Evolutionary conservation across 2,888 invertebrate species (phyloP).

Genomic region (Linnaemya vulpina): DNA sequence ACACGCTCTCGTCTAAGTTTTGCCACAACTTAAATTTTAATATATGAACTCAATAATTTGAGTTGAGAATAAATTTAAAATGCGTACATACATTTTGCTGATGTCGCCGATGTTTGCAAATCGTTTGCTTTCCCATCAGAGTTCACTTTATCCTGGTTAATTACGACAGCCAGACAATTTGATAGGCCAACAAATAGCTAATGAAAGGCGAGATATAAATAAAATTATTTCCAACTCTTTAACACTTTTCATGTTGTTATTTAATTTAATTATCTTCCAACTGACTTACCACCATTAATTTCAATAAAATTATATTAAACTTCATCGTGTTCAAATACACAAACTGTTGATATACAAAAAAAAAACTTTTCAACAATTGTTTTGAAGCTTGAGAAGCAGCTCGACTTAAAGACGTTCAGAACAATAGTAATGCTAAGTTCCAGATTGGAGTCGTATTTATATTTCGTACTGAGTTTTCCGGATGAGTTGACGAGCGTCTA

Average conservation of each 20-base stretch:
- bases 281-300: slow-evolving; percentile 51
- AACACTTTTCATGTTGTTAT: background rate
- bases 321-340: slow-evolving; percentile 36
- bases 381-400: slow-evolving; percentile 36
- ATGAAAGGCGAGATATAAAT: background rate
- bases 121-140: slow-evolving; percentile 68
- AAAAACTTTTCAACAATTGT: slow-evolving; percentile 25
- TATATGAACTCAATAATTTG: background rate
- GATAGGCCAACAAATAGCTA: slow-evolving; percentile 34
- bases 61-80: background rate
- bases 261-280: background rate
- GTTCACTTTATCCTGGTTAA: slow-evolving; percentile 25
- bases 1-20: no score
- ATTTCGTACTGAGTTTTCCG: slow-evolving; percentile 79
- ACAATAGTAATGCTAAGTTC: slow-evolving; percentile 78
- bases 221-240: background rate
- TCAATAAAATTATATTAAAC: slow-evolving; percentile 41
- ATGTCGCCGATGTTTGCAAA: slow-evolving; percentile 79
- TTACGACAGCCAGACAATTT: background rate
- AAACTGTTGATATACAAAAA: background rate
- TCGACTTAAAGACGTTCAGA: slow-evolving; percentile 54
- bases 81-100: slow-evolving; percentile 79
- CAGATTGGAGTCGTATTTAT: slow-evolving; percentile 80
- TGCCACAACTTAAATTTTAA: no score
- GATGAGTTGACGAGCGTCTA: slow-evolving; percentile 77